Base-by-base conservation (phyloP, 2,113 vertebrate genomes). In the Scytalopus superciliaris region DNA sequence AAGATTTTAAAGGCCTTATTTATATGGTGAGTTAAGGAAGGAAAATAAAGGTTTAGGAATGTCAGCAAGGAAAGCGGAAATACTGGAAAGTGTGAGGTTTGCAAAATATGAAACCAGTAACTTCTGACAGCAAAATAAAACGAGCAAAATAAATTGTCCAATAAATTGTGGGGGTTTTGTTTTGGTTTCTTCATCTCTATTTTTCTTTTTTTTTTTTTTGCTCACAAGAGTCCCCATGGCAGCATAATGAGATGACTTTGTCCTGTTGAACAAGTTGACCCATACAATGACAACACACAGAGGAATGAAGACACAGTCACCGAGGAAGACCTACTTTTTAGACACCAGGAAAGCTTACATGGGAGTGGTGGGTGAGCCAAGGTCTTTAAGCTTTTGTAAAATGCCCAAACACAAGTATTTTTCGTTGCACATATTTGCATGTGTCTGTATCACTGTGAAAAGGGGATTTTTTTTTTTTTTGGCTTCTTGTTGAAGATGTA, bases 51-150 rank as follows among this genome's bases (percentile, higher is more conserved):
- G 23, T 25, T 68, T 49, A 45, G 16, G 45, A 74, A 67, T 67
- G 92, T 67, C 47, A 74, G n/a, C 63, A 35, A 18, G 15, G n/a
- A 79, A 83, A 93, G 45, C 16, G 83, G 19, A 90, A 90, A 88
- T 53, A 80, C 16, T 33, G 33, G 39, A 12, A 89, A 68, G 39
- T 1, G 2, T 84, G 27, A 87, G 23, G 73, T 37, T 55, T 89
- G 56, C 39, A 87, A 84, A 81, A 72, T 15, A 89, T 2, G 39
- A 95, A 74, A 8, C 31, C 28, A 77, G 40, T n/a, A 66, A 92
- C n/a, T 91, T 89, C 23, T 25, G 47, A 50, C 39, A 55, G 56
- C 14, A 45, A 39, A 64, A 70, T 45, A 67, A 52, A 78, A 31
- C 18, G 5, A 81, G 18, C 10, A 78, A 64, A 53, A 63, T 7